Base-by-base conservation (phyloP, 2,797 vertebrate genomes). In the Chelidonichthys spinosus region DNA sequence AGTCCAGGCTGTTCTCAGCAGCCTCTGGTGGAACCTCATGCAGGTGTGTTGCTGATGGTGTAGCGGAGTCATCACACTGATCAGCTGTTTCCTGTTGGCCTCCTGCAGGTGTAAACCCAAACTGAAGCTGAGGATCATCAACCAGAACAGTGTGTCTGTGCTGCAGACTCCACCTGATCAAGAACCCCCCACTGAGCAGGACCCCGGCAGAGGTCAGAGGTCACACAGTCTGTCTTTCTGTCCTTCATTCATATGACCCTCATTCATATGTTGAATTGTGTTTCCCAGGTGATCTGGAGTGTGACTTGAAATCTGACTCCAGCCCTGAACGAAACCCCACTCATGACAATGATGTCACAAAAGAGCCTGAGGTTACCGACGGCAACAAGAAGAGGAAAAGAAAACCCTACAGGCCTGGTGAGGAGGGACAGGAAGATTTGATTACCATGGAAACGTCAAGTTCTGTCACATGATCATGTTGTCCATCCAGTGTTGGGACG, bases 111-210 rank as follows among this genome's bases (percentile, higher is more conserved):
- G 95, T 76, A 99, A 99, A 90, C 98, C 98, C 89, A 99, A 99
- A 93, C 93, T 99, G 74, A 98, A 98, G 84, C 93, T 99, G 90
- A 97, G 96, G 92, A 99, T 99, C 90, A 99, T 99, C 89, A 99
- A 99, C 91, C 98, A 99, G 93, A 99, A 98, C 93, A 98, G 97
- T n/a, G 98, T 99, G 83, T 96, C 98, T 0, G 97, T 99, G 50
- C 96, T 99, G 69, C 98, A 98, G 91, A 97, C 96, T 0, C 96
- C 95, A 2, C 91, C 94, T 15, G 96, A 99, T 62, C 68, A 68
- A 0, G 81, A 91, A 44, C 89, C 93, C 32, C 95, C 95, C 32
- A 93, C 94, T 10, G 96, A 98, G 72, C 92, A 94, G 89, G 96
- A 97, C 66, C 95, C 96, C 62, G 88, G 91, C 89, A 92, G 95